phyloP scores from a whole-genome alignment of 2,888 invertebrate species.

The Gryllus longicercus region DNA sequence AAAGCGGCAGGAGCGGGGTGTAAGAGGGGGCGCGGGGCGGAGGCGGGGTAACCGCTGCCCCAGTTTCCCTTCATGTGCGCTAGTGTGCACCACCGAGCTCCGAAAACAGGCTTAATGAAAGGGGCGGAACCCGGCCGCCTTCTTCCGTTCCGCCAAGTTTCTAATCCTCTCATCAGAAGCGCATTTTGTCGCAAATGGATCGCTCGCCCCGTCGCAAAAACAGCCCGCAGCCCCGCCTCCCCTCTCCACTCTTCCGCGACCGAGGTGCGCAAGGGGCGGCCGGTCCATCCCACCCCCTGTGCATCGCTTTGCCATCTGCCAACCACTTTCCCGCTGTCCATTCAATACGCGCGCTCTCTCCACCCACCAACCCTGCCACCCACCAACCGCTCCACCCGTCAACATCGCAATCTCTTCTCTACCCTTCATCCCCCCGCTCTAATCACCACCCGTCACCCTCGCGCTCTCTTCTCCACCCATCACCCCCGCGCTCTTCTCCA shows the following conservation, averaged over 20 bases:
- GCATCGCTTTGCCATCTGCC: background rate
- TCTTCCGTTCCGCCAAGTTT: slow-evolving; percentile 17
- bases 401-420: too few species aligned
- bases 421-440: too few species aligned
- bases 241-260: background rate
- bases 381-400: too few species aligned
- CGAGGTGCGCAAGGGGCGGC: background rate
- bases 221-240: background rate
- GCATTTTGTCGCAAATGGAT: slow-evolving; percentile 17
- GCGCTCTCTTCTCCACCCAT: too few species aligned
- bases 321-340: background rate
- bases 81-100: background rate
- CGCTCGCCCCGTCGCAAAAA: background rate
- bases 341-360: too few species aligned
- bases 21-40: too few species aligned
- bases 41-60: too few species aligned
- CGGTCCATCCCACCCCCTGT: background rate
- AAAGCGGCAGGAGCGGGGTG: too few species aligned
- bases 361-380: too few species aligned
- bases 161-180: background rate
- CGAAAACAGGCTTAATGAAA: slow-evolving; percentile 10
- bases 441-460: too few species aligned
- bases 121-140: background rate
- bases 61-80: background rate
- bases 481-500: too few species aligned